A percentile compares a stretch with the other conserved stretches of the same genome.
phyloP scores from a whole-genome alignment of 2,888 invertebrate genomes.

The Pachydiplax longipennis region DNA sequence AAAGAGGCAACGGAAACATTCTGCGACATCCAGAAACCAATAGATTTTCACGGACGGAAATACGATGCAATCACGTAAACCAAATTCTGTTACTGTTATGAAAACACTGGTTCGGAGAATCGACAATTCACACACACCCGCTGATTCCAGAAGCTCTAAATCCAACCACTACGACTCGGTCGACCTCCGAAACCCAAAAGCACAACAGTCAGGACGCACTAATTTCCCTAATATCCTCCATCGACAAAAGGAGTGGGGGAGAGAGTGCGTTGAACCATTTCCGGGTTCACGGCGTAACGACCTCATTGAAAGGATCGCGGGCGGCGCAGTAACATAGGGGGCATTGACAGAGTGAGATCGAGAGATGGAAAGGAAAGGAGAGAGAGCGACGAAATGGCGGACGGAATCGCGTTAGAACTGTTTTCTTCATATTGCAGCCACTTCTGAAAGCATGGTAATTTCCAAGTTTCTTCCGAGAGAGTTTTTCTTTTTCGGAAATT shows the following conservation, averaged over 20 bases:
- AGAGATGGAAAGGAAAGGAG: background rate
- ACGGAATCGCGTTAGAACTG: background rate
- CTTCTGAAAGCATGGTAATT: background rate
- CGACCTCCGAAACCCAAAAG: background rate
- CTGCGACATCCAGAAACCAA: too few species aligned
- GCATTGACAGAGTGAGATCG: background rate
- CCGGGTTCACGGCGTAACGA: background rate
- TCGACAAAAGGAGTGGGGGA: background rate
- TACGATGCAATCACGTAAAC: too few species aligned
- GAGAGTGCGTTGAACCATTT: conserved; percentile 1
- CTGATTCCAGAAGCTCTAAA: background rate
- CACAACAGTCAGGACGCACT: background rate
- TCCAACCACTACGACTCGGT: background rate
- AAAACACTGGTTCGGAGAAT: too few species aligned
- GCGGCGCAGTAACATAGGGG: background rate
- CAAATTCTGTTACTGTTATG: too few species aligned
- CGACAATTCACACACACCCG: background rate
- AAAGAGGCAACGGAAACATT: too few species aligned
- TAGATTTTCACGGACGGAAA: too few species aligned
- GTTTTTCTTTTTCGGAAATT: too few species aligned
- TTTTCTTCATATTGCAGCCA: background rate
- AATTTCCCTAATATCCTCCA: conserved; percentile 1
- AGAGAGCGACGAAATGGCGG: background rate
- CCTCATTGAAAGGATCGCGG: background rate
- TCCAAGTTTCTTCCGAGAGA: too few species aligned